These are phyloP conservation scores for Apodemus sylvaticus DNA, from an alignment of 2,113 vertebrate genomes.

Conservation along the genomic window DNA sequence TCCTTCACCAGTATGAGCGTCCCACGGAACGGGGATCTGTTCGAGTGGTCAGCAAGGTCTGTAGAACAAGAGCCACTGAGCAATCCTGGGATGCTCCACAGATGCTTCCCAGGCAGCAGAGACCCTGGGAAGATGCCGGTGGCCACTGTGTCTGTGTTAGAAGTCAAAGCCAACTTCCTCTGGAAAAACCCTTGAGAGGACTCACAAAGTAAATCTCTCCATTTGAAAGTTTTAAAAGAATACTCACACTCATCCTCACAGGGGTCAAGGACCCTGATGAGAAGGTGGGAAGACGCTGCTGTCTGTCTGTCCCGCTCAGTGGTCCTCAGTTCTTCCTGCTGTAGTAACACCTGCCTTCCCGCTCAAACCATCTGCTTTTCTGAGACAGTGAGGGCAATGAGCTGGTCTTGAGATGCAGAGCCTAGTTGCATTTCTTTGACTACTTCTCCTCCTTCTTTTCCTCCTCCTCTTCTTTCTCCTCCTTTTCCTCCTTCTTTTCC, in stretches of 20 bases:
- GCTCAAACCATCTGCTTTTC: not conserved
- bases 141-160: not conserved
- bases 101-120: not conserved
- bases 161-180: not conserved
- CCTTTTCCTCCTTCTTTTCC: rapidly evolving
- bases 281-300: not conserved
- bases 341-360: not conserved
- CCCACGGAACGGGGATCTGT: not conserved
- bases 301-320: not conserved
- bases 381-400: not conserved
- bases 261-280: not conserved
- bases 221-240: not conserved
- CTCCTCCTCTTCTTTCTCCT: rapidly evolving
- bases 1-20: not conserved
- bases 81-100: not conserved
- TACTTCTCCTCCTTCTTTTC: no score
- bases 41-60: not conserved
- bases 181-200: not conserved
- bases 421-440: not conserved
- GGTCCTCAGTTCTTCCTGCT: not conserved
- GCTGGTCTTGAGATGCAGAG: not conserved
- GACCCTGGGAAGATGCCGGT: not conserved
- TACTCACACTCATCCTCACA: not conserved
- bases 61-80: not conserved
- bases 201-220: not conserved